Evolutionary conservation across 2,113 vertebrate genomes (phyloP).

Genomic region (Bothrops jararaca): DNA sequence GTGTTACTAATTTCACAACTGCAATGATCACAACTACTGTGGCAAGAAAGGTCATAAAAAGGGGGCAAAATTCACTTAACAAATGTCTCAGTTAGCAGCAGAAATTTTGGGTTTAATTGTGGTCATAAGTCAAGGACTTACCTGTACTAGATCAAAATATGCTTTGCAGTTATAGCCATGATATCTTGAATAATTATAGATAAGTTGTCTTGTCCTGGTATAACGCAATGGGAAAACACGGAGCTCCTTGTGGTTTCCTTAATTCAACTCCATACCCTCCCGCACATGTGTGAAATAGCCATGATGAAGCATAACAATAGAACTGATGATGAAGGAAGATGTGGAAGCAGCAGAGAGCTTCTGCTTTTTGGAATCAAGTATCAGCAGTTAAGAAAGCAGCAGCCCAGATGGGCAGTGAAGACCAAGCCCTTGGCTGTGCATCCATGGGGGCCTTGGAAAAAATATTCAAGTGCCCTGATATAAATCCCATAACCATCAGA

Average conservation of each 20-base stretch:
- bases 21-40: neutral
- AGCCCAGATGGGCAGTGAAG: neutral
- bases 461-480: neutral
- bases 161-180: neutral
- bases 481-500: neutral
- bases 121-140: neutral
- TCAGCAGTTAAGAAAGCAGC: neutral
- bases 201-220: neutral
- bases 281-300: too few relatives aligned
- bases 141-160: too few relatives aligned
- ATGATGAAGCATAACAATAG: neutral
- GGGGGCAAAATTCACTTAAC: neutral
- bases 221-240: neutral
- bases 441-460: neutral
- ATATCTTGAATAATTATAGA: neutral
- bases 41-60: neutral
- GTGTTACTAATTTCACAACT: neutral
- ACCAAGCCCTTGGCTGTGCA: too few relatives aligned
- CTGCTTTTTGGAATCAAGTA: too few relatives aligned
- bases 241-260: neutral
- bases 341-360: neutral
- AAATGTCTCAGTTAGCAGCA: neutral
- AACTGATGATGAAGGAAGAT: neutral
- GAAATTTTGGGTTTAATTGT: neutral
- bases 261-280: neutral